Conservation (phyloP, 2,888 invertebrate species). For the Philereme vetulata region DNA sequence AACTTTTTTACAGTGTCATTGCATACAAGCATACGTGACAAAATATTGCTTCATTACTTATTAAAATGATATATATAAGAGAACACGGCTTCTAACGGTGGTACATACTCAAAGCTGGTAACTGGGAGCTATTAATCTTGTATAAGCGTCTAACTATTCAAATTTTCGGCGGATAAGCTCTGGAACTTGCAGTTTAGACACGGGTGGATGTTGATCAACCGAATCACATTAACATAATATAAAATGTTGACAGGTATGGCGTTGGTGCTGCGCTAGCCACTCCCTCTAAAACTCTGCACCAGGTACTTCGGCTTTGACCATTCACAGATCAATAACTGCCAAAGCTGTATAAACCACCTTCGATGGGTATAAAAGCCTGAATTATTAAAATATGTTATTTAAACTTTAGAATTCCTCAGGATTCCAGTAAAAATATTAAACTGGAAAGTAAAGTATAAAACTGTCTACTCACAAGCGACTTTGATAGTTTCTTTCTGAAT, state of each 20-base stretch:
- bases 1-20: too few relatives aligned
- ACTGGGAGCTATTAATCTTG: slow-evolving; percentile 59
- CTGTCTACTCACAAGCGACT: slow-evolving; percentile 44
- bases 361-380: not conserved
- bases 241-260: slow-evolving; percentile 3
- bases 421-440: slow-evolving; percentile 23
- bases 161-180: slow-evolving; percentile 64
- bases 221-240: slow-evolving; percentile 38
- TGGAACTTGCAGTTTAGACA: slow-evolving; percentile 62
- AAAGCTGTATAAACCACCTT: too few relatives aligned
- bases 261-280: too few relatives aligned
- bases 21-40: too few relatives aligned
- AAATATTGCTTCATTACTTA: slow-evolving; percentile 44
- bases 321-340: too few relatives aligned
- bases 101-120: slow-evolving; percentile 34
- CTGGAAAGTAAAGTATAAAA: slow-evolving; percentile 39
- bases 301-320: too few relatives aligned
- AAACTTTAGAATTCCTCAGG: too few relatives aligned
- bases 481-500: slow-evolving; percentile 44
- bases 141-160: slow-evolving; percentile 66
- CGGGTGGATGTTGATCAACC: slow-evolving; percentile 55
- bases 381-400: too few relatives aligned
- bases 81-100: slow-evolving; percentile 49
- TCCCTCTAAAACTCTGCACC: too few relatives aligned
- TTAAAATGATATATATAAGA: slow-evolving; percentile 55